Conservation (phyloP, 2,113 vertebrate genomes). For the Indri indri region DNA sequence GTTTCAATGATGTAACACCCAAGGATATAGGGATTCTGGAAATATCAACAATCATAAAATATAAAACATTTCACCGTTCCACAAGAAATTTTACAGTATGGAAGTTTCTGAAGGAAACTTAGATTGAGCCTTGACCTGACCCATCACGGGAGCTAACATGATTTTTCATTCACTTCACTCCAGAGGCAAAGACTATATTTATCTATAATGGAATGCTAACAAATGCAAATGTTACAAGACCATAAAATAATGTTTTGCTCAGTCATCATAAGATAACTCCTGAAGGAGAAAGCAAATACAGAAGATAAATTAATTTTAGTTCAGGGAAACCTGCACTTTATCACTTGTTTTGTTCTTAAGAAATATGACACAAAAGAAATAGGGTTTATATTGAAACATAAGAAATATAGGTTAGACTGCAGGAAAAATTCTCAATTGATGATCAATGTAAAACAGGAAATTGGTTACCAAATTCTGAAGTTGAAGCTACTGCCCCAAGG, state of each 20-base stretch:
- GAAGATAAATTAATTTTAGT: background rate
- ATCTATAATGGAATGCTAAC: background rate
- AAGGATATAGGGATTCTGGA: conserved; percentile 7
- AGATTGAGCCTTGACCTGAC: conserved; percentile 52
- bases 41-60: conserved; percentile 13
- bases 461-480: background rate
- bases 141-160: background rate
- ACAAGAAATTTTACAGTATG: background rate
- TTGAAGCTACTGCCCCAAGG: background rate
- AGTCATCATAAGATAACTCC: conserved; percentile 40
- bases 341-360: background rate
- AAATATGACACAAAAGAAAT: conserved; percentile 20
- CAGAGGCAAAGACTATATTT: conserved; percentile 19
- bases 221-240: conserved; percentile 20
- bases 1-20: background rate
- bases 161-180: conserved; percentile 64
- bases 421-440: background rate
- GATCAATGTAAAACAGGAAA: background rate
- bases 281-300: conserved; percentile 34
- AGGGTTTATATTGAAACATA: background rate
- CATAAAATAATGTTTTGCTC: conserved; percentile 56
- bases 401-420: background rate
- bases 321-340: conserved; percentile 35
- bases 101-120: background rate
- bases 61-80: background rate